These are phyloP conservation scores for Blastobasis lacticolella DNA, from an alignment of 2,888 invertebrate genomes.

Conservation along the genomic window DNA sequence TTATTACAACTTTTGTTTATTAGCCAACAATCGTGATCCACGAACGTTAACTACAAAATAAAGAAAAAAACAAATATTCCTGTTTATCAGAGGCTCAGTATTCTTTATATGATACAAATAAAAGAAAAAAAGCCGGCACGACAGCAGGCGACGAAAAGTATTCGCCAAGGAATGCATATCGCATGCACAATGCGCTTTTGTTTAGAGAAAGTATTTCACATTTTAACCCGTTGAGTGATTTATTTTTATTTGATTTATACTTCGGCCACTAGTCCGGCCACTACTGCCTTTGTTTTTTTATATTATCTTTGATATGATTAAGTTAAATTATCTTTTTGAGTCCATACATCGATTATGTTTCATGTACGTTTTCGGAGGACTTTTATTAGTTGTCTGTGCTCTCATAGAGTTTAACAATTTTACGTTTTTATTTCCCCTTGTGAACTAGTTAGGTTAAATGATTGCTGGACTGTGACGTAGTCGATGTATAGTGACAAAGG, in stretches of 20 bases:
- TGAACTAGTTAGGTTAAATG: background rate
- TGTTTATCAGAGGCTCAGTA: no score
- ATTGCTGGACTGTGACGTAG: conserved; percentile 4
- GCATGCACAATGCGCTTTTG: conserved; percentile 72
- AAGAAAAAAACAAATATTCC: no score
- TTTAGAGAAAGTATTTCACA: conserved; percentile 74
- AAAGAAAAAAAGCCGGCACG: conserved; percentile 32
- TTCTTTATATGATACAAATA: background rate
- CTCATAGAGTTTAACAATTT: no score
- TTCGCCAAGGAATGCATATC: conserved; percentile 66
- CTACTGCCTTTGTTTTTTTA: conserved; percentile 13
- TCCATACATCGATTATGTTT: no score
- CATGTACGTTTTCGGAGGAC: no score
- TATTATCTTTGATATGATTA: conserved; percentile 8
- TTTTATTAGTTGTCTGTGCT: no score
- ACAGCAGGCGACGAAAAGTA: conserved; percentile 69
- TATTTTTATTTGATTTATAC: conserved; percentile 70
- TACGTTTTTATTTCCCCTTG: no score
- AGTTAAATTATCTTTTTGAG: no score
- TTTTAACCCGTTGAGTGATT: conserved; percentile 63
- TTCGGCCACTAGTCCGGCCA: conserved; percentile 34
- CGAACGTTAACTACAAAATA: no score
- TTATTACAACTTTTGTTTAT: no score
- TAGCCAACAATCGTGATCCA: no score
- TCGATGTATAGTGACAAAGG: conserved; percentile 27